Evolutionary conservation across 2,888 invertebrate species (phyloP), one percentile per base, ranked within the genome.

Genomic region (Scaeva pyrastri): DNA sequence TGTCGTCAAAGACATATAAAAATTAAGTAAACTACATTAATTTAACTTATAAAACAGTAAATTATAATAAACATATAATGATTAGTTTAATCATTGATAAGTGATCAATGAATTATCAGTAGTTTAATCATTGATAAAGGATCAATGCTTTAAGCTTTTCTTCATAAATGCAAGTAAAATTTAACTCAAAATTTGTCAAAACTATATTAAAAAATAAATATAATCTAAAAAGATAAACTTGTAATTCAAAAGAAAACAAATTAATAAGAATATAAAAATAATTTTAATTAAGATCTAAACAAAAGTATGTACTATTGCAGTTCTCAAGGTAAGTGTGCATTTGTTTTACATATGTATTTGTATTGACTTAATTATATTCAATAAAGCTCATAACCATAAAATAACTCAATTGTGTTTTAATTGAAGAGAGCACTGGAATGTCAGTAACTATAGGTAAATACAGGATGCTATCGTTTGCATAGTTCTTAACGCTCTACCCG

Each of bases 261-360:
- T 55, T 55, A 10, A 55, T 10, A 16, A 16, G 23, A 55, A 4
- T 10, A 55, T 26, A n/a, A n/a, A 26, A 55, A n/a, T 55, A 55
- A 55, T 31, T 55, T n/a, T n/a, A 55, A 55, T n/a, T 55, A 55
- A 50, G 1, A 50, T 5, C n/a, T 55, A 55, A 55, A 50, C 11
- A 26, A 23, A 31, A 4, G 10, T 55, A 55, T n/a, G 1, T 55
- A n/a, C 10, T 10, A 31, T 12, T 10, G n/a, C 26, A 26, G 55
- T 26, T 55, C 4, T 16, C 2, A 26, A 55, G 55, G 55, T 55
- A 55, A 55, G 55, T 55, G 16, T 8, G 10, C 26, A 7, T 2
- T 55, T 16, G 5, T 11, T 19, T 48, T 19, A 0, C 1, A 19
- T 19, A n/a, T n/a, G n/a, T 50, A 11, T 50, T 7, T 50, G 21